Conservation (phyloP, 2,113 vertebrate species). For the Gopherus flavomarginatus region DNA sequence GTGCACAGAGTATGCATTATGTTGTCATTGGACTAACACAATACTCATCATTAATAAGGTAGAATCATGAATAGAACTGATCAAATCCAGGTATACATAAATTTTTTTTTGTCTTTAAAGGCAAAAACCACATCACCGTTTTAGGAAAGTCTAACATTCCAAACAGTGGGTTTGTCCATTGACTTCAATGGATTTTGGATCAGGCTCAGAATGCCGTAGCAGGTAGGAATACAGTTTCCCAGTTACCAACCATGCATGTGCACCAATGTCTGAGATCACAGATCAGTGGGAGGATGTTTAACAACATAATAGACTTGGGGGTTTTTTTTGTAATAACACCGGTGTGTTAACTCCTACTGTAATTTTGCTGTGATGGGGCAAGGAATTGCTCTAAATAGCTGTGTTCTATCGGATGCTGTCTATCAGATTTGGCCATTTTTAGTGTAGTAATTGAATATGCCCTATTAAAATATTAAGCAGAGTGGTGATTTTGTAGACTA, state of each 20-base stretch:
- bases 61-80: background rate
- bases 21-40: background rate
- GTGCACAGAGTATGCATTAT: background rate
- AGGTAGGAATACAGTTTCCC: background rate
- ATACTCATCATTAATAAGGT: background rate
- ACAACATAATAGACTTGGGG: background rate
- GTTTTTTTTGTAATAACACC: background rate
- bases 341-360: background rate
- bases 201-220: background rate
- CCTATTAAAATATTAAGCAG: background rate
- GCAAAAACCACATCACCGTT: background rate
- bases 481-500: constrained; percentile 9
- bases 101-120: background rate
- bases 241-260: rapidly evolving
- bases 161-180: background rate
- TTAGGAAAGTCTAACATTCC: background rate
- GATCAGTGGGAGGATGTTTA: background rate
- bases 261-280: rapidly evolving
- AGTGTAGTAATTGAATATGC: background rate
- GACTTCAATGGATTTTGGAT: background rate
- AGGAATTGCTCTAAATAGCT: background rate
- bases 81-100: background rate
- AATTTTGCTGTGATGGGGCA: background rate
- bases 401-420: background rate
- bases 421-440: background rate